A percentile compares a stretch with the other conserved stretches of the same genome.
phyloP scores from a whole-genome alignment of 2,113 vertebrate genomes.

The Cepphus grylle region DNA sequence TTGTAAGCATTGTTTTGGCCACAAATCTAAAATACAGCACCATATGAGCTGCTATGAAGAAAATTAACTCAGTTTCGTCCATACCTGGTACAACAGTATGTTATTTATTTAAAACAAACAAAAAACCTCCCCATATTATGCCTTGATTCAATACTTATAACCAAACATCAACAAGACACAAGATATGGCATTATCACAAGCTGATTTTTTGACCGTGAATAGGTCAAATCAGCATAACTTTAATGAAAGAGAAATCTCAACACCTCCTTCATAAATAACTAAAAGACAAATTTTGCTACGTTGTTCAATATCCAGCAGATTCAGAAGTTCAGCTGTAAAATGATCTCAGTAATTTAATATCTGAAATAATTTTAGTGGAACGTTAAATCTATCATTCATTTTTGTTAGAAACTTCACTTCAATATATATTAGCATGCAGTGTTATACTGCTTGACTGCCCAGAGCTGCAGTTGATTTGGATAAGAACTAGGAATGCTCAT shows the following conservation, averaged over 20 bases:
- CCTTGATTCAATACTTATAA: slow-evolving; percentile 55
- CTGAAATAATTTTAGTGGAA: neutral
- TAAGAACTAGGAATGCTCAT: neutral
- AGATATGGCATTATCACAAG: neutral
- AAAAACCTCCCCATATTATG: neutral
- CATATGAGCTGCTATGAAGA: neutral
- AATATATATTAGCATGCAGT: neutral
- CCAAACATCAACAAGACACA: slow-evolving; percentile 4
- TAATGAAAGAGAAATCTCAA: slow-evolving; percentile 11
- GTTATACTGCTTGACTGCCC: too few species aligned
- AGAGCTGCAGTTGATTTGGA: neutral
- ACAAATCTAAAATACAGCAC: neutral
- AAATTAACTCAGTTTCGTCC: neutral
- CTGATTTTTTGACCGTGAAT: neutral
- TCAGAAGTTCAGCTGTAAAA: neutral
- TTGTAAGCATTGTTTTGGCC: neutral
- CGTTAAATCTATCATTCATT: neutral
- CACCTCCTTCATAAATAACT: slow-evolving; percentile 37
- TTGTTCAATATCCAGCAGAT: neutral
- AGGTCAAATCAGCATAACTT: slow-evolving; percentile 27
- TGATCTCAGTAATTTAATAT: neutral
- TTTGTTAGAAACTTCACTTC: neutral
- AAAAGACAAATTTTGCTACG: neutral
- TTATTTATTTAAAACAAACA: slow-evolving; percentile 38
- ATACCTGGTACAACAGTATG: neutral